phyloP scores from a whole-genome alignment of 2,888 invertebrate genomes.

The Arrhopalites spinosus region DNA sequence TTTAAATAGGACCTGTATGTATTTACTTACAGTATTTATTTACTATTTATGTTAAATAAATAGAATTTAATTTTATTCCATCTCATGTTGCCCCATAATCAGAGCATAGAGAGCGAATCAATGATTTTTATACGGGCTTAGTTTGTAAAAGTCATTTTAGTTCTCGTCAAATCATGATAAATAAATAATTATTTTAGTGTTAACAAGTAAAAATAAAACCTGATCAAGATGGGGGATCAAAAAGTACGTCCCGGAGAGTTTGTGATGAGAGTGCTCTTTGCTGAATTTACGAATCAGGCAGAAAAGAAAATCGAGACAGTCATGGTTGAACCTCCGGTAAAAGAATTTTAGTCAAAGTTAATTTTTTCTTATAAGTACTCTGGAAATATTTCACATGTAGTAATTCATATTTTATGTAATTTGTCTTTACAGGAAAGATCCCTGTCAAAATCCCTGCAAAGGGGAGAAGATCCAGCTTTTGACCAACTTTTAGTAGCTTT shows the following conservation, averaged over 20 bases:
- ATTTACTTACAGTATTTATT: no score
- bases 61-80: no score
- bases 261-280: constrained; percentile 92
- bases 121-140: no score
- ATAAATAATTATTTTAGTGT: no score
- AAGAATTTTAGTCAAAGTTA: constrained; percentile 36
- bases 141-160: no score
- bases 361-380: not conserved
- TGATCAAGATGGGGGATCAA: constrained; percentile 23
- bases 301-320: constrained; percentile 95
- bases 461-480: constrained; percentile 93
- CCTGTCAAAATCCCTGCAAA: constrained; percentile 90
- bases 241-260: constrained; percentile 83
- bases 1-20: no score
- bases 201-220: not conserved
- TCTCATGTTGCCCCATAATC: no score
- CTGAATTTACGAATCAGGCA: constrained; percentile 91
- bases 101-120: no score
- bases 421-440: constrained; percentile 76
- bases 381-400: not conserved
- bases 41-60: no score
- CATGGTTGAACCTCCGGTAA: constrained; percentile 84
- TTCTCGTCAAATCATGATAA: no score
- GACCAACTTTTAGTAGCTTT: constrained; percentile 91
- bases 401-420: not conserved